Evolutionary conservation across 2,888 invertebrate genomes (phyloP).

Genomic region (Mesorhabditis spiculigera): DNA sequence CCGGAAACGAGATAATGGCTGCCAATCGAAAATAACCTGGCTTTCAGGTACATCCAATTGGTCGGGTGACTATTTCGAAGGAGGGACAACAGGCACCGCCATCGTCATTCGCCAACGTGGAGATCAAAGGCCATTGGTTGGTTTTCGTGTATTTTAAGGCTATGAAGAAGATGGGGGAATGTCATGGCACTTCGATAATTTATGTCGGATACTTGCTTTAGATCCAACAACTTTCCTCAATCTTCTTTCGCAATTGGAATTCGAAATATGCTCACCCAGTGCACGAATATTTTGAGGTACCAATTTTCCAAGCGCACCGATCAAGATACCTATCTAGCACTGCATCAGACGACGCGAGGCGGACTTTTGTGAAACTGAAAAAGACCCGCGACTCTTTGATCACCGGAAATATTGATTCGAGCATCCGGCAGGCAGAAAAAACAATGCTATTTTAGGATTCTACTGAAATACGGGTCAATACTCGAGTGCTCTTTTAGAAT

Average conservation of each 20-base stretch:
- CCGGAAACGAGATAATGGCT: no score
- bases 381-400: slow-evolving; percentile 39
- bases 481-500: no score
- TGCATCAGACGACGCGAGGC: slow-evolving; percentile 12
- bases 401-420: background rate
- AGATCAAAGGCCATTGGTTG: slow-evolving; percentile 66
- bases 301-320: no score
- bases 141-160: no score
- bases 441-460: no score
- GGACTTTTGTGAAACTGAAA: slow-evolving; percentile 45
- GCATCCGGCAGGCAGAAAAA: no score
- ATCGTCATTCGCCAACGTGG: slow-evolving; percentile 65
- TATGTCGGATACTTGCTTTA: slow-evolving; percentile 60
- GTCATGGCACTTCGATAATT: no score
- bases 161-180: no score
- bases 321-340: background rate
- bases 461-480: no score
- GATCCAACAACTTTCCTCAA: slow-evolving; percentile 7
- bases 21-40: no score
- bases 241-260: slow-evolving; percentile 50
- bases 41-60: slow-evolving; percentile 81
- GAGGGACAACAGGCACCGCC: slow-evolving; percentile 79
- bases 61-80: slow-evolving; percentile 90
- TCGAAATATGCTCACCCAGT: slow-evolving; percentile 46
- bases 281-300: slow-evolving; percentile 41